Evolutionary conservation across 2,113 vertebrate genomes (phyloP).

Genomic region (Egretta garzetta): DNA sequence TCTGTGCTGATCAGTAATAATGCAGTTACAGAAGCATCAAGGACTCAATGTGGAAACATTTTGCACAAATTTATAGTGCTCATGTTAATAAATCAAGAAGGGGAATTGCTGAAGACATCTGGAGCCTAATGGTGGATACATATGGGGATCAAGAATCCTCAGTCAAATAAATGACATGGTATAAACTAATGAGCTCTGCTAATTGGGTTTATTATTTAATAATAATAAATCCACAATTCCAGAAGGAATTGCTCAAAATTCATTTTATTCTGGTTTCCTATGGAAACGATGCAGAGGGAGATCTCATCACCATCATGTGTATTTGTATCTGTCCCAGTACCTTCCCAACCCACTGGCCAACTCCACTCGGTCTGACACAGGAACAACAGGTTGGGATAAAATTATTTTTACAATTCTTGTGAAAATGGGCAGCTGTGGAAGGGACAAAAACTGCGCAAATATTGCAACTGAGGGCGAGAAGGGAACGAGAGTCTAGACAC

Average conservation of each 20-base stretch:
- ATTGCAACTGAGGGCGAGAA: not conserved
- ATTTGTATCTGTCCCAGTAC: not conserved
- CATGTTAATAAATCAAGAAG: not conserved
- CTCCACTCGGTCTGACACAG: not conserved
- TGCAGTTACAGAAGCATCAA: not conserved
- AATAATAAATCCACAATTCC: not conserved
- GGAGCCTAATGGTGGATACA: not conserved
- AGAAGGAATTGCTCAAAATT: not conserved
- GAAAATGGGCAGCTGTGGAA: not conserved
- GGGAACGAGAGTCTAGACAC: not conserved
- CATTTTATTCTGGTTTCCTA: not conserved
- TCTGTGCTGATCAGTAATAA: not conserved
- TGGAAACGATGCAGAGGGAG: not conserved
- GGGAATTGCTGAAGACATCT: not conserved
- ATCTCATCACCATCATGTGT: not conserved
- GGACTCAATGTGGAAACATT: not conserved
- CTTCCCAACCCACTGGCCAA: not conserved
- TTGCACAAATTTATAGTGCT: not conserved
- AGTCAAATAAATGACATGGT: not conserved
- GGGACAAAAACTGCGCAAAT: not conserved
- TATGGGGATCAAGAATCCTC: not conserved
- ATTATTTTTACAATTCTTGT: not conserved
- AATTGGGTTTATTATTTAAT: not conserved
- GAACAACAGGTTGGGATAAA: not conserved
- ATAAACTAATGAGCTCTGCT: not conserved